These are phyloP conservation scores for Boleophthalmus pectinirostris DNA, from an alignment of 2,113 vertebrate species.

Conservation along the genomic window DNA sequence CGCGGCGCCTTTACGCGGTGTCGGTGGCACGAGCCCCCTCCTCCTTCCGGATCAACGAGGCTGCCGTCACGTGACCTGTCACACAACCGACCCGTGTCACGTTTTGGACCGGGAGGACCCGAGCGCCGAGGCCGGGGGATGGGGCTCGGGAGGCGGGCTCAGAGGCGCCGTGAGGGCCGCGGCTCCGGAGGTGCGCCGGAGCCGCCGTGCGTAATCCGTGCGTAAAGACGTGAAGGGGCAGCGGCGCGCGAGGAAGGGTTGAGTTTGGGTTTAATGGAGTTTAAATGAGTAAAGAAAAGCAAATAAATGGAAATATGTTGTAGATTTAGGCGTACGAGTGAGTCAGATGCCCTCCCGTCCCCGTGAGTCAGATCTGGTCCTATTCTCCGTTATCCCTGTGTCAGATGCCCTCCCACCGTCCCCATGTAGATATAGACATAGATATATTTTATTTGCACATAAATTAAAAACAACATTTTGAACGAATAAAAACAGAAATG, in stretches of 20 bases:
- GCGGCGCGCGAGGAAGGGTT: too few relatives aligned
- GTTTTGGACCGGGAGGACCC: not conserved
- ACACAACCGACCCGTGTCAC: slow-evolving; percentile 10
- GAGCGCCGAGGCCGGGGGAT: slow-evolving; percentile 1
- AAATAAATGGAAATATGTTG: not conserved
- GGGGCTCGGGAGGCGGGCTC: not conserved
- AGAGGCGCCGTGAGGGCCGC: not conserved
- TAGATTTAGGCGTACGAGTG: too few relatives aligned
- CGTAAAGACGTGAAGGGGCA: not conserved
- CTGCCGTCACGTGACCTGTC: slow-evolving; percentile 9
- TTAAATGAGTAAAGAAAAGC: too few relatives aligned
- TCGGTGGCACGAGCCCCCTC: not conserved
- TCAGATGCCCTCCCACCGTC: too few relatives aligned
- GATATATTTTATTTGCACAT: too few relatives aligned
- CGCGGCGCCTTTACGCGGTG: not conserved
- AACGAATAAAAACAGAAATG: too few relatives aligned
- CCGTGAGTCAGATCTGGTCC: too few relatives aligned
- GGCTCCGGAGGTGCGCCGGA: not conserved
- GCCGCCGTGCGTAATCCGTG: not conserved
- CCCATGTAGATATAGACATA: too few relatives aligned
- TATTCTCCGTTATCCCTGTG: too few relatives aligned
- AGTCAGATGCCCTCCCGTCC: too few relatives aligned
- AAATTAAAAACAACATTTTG: too few relatives aligned
- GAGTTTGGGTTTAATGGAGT: too few relatives aligned
- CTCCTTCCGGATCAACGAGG: slow-evolving; percentile 5